Evolutionary conservation across 2,113 vertebrate species (phyloP).

Genomic region (Plestiodon gilberti): DNA sequence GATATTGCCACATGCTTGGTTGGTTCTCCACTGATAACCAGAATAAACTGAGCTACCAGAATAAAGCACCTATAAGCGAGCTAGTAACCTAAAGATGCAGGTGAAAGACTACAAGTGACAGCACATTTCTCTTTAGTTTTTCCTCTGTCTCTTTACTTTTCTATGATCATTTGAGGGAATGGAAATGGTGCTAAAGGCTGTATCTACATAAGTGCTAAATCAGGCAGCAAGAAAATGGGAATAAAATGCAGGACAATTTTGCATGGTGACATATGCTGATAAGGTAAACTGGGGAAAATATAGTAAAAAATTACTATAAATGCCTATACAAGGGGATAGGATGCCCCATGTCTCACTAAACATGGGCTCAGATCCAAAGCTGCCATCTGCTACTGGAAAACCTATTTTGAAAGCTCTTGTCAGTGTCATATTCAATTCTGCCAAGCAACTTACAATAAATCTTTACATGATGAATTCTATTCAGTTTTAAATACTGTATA

Average conservation of each 20-base stretch:
- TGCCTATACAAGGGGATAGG: not conserved
- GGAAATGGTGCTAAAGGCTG: not conserved
- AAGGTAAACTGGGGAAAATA: not conserved
- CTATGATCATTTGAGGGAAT: rapidly evolving
- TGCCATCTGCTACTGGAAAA: too few species aligned
- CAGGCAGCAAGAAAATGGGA: not conserved
- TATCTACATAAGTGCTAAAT: not conserved
- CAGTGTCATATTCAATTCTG: not conserved
- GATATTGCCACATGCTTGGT: not conserved
- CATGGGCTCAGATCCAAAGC: too few species aligned
- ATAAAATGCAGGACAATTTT: not conserved
- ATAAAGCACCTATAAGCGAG: not conserved
- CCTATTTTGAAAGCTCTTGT: not conserved
- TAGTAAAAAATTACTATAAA: not conserved
- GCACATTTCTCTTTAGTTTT: not conserved
- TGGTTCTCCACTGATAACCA: not conserved
- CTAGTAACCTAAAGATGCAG: not conserved
- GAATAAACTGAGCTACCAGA: not conserved
- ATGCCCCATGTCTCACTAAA: not conserved
- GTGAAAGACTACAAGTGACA: not conserved
- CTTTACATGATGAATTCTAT: rapidly evolving
- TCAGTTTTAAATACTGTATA: not conserved
- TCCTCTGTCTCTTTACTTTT: not conserved
- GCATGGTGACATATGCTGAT: not conserved
- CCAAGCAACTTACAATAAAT: not conserved